phyloP scores from a whole-genome alignment of 2,888 invertebrate genomes.

The Dryobotodes eremita region DNA sequence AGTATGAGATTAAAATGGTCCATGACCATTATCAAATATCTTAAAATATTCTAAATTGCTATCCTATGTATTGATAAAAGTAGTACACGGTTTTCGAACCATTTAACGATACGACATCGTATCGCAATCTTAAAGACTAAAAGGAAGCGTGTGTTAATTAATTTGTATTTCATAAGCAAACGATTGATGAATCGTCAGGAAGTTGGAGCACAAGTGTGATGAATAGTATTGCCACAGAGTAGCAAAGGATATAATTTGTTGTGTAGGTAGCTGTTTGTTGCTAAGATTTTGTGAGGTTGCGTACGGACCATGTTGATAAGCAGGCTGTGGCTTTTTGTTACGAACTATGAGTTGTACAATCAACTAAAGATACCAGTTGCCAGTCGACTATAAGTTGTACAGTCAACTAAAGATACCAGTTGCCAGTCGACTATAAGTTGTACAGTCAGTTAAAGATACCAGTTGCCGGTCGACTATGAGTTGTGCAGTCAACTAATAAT shows the following conservation, averaged over 20 bases:
- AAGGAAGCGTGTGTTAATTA: constrained; percentile 71
- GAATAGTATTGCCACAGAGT: constrained; percentile 41
- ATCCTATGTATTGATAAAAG: background rate
- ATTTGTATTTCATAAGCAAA: constrained; percentile 78
- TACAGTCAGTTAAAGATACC: too few relatives aligned
- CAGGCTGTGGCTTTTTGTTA: background rate
- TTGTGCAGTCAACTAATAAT: too few relatives aligned
- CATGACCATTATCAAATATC: too few relatives aligned
- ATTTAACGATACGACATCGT: background rate
- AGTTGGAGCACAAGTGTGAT: constrained; percentile 55
- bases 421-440: too few relatives aligned
- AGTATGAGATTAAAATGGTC: too few relatives aligned
- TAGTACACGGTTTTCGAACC: background rate
- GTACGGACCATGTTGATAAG: background rate
- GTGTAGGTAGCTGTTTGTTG: constrained; percentile 24
- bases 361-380: too few relatives aligned
- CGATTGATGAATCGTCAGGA: constrained; percentile 69
- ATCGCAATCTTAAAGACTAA: constrained; percentile 20
- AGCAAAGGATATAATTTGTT: background rate
- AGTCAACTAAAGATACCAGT: too few relatives aligned
- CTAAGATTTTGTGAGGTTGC: background rate
- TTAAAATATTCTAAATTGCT: too few relatives aligned
- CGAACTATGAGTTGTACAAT: too few relatives aligned
- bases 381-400: too few relatives aligned
- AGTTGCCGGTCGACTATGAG: too few relatives aligned